Evolutionary conservation across 2,888 invertebrate species (phyloP), one percentile per base, ranked within the genome.

Genomic region (Mimachlamys varia): DNA sequence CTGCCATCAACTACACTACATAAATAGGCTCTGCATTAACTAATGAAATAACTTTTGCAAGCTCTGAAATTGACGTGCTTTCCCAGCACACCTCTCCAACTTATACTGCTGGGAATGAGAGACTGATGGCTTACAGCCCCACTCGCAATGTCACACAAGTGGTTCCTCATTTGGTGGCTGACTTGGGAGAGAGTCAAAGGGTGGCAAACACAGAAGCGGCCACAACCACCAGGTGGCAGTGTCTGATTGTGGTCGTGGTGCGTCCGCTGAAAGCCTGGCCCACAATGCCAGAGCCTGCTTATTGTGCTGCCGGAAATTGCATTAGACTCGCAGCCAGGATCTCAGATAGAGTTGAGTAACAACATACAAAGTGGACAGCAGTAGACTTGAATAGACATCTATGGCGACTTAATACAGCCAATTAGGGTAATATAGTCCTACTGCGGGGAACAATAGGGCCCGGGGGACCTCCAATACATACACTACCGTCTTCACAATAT

Each of bases 21-120:
- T 76, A 76, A 76, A 76, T 76, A 76, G 76, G 76, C 76, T 76
- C 76, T 76, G 12, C 76, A 76, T 76, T 76, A 76, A 76, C 76
- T 76, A 76, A 76, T 76, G 76, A 76, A 76, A 76, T 76, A 76
- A 76, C 76, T 76, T 27, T 33, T 76, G 76, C 76, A 7, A 27
- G 76, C 76, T 76, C 76, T 76, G 76, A 76, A 76, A 76, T 76
- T 33, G 76, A 76, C 76, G 76, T 12, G 76, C 27, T 76, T 76
- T 22, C 76, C 76, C 27, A 33, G 76, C 76, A 76, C 76, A 76
- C 76, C 76, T 76, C 76, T 12, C 27, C 27, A 27, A 76, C 33
- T 76, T 27, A 76, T 5, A 10, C 27, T 33, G 76, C 33, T 33
- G 76, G 33, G 76, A 33, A 33, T 33, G 76, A 76, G 15, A 76